Percentiles rank a stretch among this genome's conserved stretches.
These are phyloP conservation scores for Hermetia illucens DNA, from an alignment of 1,140 invertebrate species.

Conservation along the genomic window DNA sequence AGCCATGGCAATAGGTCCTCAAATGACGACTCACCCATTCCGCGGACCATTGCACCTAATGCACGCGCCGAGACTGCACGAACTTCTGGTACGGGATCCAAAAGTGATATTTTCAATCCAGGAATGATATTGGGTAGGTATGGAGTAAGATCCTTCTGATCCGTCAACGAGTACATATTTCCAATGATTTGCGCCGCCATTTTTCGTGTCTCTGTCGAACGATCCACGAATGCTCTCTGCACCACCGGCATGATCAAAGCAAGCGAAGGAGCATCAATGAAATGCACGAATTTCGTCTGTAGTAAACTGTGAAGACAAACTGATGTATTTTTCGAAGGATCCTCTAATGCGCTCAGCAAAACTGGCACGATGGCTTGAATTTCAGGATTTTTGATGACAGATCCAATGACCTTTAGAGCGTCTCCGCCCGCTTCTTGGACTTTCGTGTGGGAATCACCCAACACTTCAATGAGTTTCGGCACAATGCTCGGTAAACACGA, in stretches of 20 bases:
- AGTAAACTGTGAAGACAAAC: constrained; percentile 81
- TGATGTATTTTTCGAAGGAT: constrained; percentile 92
- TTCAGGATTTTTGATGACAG: constrained; percentile 96
- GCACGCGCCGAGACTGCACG: constrained; percentile 85
- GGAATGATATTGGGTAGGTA: constrained; percentile 95
- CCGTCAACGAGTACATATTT: constrained; percentile 98
- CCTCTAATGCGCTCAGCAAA: constrained; percentile 83
- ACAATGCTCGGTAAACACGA: constrained; percentile 96
- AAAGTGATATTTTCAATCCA: constrained; percentile 85
- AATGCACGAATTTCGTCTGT: constrained; percentile 97
- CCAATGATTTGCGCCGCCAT: constrained; percentile 99
- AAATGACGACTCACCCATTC: constrained; percentile 92
- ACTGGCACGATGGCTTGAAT: constrained; percentile 93
- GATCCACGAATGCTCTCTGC: constrained; percentile 89
- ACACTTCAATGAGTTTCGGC: constrained; percentile 93
- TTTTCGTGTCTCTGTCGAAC: constrained; percentile 93
- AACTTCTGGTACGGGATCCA: constrained; percentile 96
- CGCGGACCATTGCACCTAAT: constrained; percentile 90
- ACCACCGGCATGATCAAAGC: constrained; percentile 99
- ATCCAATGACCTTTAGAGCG: constrained; percentile 91
- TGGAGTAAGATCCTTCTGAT: constrained; percentile 95
- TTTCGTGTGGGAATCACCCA: constrained; percentile 94
- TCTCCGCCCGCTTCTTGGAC: constrained; percentile 95
- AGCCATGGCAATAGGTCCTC: constrained; percentile 94
- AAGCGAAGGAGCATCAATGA: constrained; percentile 96